phyloP scores from a whole-genome alignment of 1,140 invertebrate species.

The Rhynchophorus ferrugineus region DNA sequence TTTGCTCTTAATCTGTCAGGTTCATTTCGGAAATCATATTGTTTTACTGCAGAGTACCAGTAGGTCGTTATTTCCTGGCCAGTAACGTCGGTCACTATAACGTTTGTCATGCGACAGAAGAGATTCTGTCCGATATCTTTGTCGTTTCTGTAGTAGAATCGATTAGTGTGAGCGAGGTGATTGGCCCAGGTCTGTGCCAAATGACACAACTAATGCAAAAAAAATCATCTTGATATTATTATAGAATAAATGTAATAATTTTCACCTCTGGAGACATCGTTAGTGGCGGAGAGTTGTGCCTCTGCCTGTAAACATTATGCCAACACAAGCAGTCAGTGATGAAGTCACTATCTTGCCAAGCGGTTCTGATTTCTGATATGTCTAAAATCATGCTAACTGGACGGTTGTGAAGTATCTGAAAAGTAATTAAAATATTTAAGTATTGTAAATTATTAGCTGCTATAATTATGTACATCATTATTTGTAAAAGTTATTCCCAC shows the following conservation, averaged over 20 bases:
- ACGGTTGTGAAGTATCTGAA: conserved; percentile 38
- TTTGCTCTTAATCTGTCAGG: conserved; percentile 64
- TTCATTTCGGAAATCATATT: conserved; percentile 65
- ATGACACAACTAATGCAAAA: conserved; percentile 55
- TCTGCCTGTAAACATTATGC: conserved; percentile 71
- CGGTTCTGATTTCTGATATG: conserved; percentile 58
- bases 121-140: conserved; percentile 69
- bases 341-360: conserved; percentile 72
- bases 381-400: conserved; percentile 62
- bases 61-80: conserved; percentile 78
- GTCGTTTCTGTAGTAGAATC: conserved; percentile 67
- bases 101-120: conserved; percentile 61
- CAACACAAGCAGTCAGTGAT: conserved; percentile 71
- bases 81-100: conserved; percentile 56
- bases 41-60: conserved; percentile 75
- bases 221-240: neutral
- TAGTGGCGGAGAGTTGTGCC: conserved; percentile 61
- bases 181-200: conserved; percentile 81
- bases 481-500: too few species aligned
- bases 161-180: conserved; percentile 68
- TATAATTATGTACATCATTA: too few species aligned
- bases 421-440: too few species aligned
- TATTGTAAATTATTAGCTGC: too few species aligned
- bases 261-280: conserved; percentile 67
- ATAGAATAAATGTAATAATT: too few species aligned